Conservation (phyloP, 2,888 invertebrate genomes). For the Dermolepida albohirtum region DNA sequence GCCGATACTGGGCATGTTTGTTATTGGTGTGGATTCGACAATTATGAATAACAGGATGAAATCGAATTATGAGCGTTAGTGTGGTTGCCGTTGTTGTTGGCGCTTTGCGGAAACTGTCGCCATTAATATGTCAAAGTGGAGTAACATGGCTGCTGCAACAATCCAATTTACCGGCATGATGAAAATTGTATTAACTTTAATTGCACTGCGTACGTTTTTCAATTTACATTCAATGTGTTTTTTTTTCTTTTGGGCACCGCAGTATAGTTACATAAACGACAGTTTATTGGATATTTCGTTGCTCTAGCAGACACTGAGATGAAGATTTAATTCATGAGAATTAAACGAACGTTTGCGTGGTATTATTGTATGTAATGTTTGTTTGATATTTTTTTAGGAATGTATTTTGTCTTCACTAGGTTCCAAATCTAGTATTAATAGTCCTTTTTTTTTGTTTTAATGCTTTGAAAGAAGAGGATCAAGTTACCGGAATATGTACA, state of each 20-base stretch:
- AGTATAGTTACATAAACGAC: no score
- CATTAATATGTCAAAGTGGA: constrained; percentile 52
- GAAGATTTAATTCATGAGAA: no score
- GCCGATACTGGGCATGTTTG: constrained; percentile 13
- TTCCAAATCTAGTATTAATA: no score
- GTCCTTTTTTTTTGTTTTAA: no score
- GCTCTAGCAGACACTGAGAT: no score
- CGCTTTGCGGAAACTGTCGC: constrained; percentile 49
- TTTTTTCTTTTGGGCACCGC: neutral
- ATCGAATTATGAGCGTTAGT: constrained; percentile 43
- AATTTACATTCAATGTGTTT: constrained; percentile 45
- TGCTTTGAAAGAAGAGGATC: no score
- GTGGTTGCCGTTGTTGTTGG: constrained; percentile 42
- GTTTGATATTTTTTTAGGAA: no score
- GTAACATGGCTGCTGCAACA: constrained; percentile 49
- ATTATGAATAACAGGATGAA: constrained; percentile 41
- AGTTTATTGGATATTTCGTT: no score
- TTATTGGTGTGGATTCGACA: constrained; percentile 27
- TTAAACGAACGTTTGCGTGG: no score
- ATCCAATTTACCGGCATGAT: constrained; percentile 51
- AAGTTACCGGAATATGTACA: no score
- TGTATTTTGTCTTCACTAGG: no score
- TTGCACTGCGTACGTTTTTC: constrained; percentile 51
- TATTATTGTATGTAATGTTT: no score
- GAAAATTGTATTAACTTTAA: constrained; percentile 54